Evolutionary conservation across 2,888 invertebrate species (phyloP).

Genomic region (Volucella inanis): DNA sequence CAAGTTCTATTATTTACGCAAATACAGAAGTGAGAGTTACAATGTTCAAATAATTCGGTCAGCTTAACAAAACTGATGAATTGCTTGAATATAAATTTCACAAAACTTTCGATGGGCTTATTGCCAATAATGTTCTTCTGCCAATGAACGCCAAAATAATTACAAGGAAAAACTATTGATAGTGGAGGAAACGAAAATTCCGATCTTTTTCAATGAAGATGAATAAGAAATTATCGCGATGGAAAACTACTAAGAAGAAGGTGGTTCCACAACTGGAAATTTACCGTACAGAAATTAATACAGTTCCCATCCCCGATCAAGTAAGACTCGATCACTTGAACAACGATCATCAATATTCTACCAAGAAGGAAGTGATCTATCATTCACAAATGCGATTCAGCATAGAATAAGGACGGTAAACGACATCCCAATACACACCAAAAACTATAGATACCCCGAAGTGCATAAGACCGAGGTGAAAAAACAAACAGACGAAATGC

Average conservation of each 20-base stretch:
- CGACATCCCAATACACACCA: too few species aligned
- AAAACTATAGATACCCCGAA: too few species aligned
- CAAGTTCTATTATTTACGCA: conserved; percentile 6
- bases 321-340: conserved; percentile 11
- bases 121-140: conserved; percentile 49
- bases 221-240: conserved; percentile 26
- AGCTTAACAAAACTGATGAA: too few species aligned
- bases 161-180: conserved; percentile 27
- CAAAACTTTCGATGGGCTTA: conserved; percentile 41
- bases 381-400: conserved; percentile 55
- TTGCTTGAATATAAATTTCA: conserved; percentile 53
- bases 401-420: too few species aligned
- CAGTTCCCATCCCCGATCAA: neutral
- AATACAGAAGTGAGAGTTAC: too few species aligned
- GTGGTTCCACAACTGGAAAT: conserved; percentile 8
- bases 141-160: conserved; percentile 21
- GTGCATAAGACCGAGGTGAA: too few species aligned
- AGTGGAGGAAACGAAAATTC: too few species aligned
- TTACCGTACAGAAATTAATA: conserved; percentile 20
- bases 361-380: conserved; percentile 37
- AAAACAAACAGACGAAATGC: too few species aligned
- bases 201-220: conserved; percentile 32
- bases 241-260: conserved; percentile 15
- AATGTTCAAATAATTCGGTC: too few species aligned
- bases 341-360: conserved; percentile 4